phyloP scores from a whole-genome alignment of 2,797 vertebrate genomes.

The Phataginus tetradactyla region DNA sequence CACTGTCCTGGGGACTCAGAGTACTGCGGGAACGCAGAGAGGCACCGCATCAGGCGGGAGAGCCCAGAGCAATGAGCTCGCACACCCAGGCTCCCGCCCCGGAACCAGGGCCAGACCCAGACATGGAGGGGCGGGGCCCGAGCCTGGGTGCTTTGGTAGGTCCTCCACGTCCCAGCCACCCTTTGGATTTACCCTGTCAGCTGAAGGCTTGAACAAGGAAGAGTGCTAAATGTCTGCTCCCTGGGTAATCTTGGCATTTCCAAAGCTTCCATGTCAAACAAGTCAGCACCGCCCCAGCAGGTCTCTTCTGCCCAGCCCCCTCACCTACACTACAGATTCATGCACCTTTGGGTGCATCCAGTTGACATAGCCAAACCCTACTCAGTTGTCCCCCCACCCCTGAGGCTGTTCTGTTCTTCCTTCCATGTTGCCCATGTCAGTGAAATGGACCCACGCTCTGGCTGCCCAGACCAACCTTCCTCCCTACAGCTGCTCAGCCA shows the following conservation, averaged over 20 bases:
- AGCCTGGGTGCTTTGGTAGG: background rate
- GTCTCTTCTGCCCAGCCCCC: background rate
- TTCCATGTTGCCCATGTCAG: background rate
- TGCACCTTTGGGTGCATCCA: background rate
- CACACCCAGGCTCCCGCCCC: background rate
- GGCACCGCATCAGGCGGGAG: background rate
- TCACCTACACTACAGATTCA: background rate
- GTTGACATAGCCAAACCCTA: fast-evolving
- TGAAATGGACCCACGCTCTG: background rate
- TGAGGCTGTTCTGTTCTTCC: fast-evolving
- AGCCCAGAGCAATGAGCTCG: background rate
- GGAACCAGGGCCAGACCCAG: background rate
- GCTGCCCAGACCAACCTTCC: background rate
- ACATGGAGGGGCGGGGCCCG: background rate
- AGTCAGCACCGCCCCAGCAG: background rate
- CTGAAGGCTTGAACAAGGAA: background rate
- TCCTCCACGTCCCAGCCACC: background rate
- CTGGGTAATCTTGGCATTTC: background rate
- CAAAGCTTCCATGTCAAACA: background rate
- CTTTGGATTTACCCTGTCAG: background rate
- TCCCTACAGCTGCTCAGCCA: background rate
- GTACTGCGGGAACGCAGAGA: no score
- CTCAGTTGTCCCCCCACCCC: fast-evolving
- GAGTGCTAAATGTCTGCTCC: background rate
- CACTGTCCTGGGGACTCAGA: background rate